Conservation (phyloP, 2,113 vertebrate genomes). For the Xiphophorus hellerii region DNA sequence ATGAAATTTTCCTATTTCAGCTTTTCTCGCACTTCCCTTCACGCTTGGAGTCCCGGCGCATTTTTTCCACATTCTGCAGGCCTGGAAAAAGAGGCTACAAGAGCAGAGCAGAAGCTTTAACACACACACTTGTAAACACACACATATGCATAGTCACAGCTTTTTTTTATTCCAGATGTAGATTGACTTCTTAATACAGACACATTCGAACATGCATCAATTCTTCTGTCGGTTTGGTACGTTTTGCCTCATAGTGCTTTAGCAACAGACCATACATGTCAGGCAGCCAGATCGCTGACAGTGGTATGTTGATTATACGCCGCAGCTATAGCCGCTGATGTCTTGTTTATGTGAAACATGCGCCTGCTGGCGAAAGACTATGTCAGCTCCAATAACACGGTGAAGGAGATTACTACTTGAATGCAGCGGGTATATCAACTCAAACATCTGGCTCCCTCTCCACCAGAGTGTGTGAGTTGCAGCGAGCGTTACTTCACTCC, state of each 20-base stretch:
- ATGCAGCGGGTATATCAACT: conserved; percentile 36
- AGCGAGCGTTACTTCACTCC: conserved; percentile 47
- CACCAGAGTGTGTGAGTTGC: conserved; percentile 34
- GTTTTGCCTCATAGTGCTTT: background rate
- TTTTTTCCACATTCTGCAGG: conserved; percentile 73
- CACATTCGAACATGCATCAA: conserved; percentile 8
- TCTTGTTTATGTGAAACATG: conserved; percentile 45
- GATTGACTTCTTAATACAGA: conserved; percentile 26
- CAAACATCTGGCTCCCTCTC: conserved; percentile 56
- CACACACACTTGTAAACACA: background rate
- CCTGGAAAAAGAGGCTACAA: conserved; percentile 54
- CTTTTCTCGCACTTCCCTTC: conserved; percentile 62
- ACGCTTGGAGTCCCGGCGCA: conserved; percentile 61
- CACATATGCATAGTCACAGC: background rate
- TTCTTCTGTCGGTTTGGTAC: conserved; percentile 4
- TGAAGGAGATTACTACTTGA: conserved; percentile 46
- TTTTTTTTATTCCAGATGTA: conserved; percentile 28
- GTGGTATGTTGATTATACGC: conserved; percentile 32
- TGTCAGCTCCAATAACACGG: conserved; percentile 32
- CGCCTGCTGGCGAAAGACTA: conserved; percentile 33
- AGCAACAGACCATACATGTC: background rate
- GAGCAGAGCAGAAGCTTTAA: conserved; percentile 43
- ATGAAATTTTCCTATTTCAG: conserved; percentile 59
- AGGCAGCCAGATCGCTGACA: conserved; percentile 20
- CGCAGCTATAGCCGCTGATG: conserved; percentile 25